Base-by-base conservation (phyloP, 2,888 invertebrate genomes). In the Synanthedon tipuliformis region DNA sequence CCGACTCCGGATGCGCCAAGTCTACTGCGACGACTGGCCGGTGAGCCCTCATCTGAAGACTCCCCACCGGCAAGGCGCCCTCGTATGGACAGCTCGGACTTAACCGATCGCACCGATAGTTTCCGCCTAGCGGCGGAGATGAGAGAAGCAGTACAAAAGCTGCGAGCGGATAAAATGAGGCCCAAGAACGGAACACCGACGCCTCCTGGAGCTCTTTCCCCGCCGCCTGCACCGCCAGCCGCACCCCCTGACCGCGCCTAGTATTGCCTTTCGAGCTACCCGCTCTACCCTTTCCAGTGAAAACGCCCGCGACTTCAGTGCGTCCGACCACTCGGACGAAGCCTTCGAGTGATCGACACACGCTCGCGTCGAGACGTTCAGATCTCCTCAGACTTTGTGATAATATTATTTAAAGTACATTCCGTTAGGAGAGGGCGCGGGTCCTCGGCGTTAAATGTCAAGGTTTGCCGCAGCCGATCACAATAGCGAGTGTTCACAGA, bases 11-110 rank as follows among this genome's bases (percentile, higher is more conserved):
- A 73, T 89, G 92, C 77, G 89, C 92, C 60, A 88, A 91, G 67
- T 89, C 91, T 78, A 79, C 91, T 68, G 91, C 92, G 93, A 61
- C 91, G 93, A 64, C 92, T 94, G 63, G 89, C 93, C 59, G 93
- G 92, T 59, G 92, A 90, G 64, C 50, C 50, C 10, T 13, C 49
- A 12, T 88, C 91, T 41, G 92, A 91, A 4, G 90, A 91, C 41
- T 69, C 65, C 63, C 86, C 86, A 59, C 84, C 85, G 55, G 79
- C 75, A 56, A 68, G 81, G 5, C 75, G 83, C 13, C 82, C 88
- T 61, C 90, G 88, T 63, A 88, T 88, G 52, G 84, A 78, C 90
- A 90, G 74, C 89, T 69, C 78, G 12, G 84, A 80, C 65, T 12
- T 12, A 7, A n/a, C 45, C 45, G 45, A 45, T 15, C 45, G 45